phyloP scores from a whole-genome alignment of 2,888 invertebrate species.

The Apodemia zela region DNA sequence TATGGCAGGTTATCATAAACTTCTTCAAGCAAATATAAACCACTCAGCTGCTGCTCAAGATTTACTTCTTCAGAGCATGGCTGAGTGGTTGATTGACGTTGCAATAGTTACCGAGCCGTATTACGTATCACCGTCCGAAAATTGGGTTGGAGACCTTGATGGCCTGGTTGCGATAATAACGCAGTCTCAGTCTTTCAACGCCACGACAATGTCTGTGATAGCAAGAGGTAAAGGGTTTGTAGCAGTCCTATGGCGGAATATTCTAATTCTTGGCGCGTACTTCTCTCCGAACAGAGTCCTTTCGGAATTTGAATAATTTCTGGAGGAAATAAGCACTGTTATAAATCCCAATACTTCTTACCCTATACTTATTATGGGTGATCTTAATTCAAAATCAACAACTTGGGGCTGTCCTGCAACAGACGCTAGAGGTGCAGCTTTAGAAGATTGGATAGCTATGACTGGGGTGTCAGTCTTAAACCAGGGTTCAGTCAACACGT shows the following conservation, averaged over 20 bases:
- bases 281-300: neutral
- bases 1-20: neutral
- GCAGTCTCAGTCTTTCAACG: neutral
- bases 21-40: neutral
- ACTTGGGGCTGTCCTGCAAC: slow-evolving; percentile 28
- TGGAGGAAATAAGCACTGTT: neutral
- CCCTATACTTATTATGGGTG: neutral
- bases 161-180: neutral
- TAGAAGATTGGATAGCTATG: slow-evolving; percentile 27
- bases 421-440: slow-evolving; percentile 21
- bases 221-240: neutral
- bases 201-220: neutral
- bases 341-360: neutral
- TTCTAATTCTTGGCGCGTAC: neutral
- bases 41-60: neutral
- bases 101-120: neutral
- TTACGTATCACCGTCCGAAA: neutral
- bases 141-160: neutral
- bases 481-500: slow-evolving; percentile 23
- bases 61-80: neutral
- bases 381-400: neutral
- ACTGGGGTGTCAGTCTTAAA: slow-evolving; percentile 27
- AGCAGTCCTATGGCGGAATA: neutral
- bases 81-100: neutral
- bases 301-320: neutral